These are phyloP conservation scores for Patella ulyssiponensis DNA, from an alignment of 2,888 invertebrate genomes.

Conservation along the genomic window DNA sequence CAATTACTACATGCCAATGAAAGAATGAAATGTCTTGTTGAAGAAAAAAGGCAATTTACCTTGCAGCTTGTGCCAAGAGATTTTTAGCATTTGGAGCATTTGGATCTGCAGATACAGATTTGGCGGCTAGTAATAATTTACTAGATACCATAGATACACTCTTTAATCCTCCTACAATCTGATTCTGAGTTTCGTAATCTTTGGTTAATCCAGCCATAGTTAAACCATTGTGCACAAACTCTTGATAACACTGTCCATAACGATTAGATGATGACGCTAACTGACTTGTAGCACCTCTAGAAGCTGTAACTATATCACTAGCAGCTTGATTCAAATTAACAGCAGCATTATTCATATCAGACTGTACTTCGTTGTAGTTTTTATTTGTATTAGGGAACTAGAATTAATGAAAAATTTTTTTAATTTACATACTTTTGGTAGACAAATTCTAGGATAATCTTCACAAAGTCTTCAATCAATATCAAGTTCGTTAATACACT, in stretches of 20 bases:
- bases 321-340: constrained; percentile 88
- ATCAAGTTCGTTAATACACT: not conserved
- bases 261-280: constrained; percentile 84
- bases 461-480: too few species aligned
- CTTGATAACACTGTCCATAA: constrained; percentile 82
- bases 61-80: constrained; percentile 87
- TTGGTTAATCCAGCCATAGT: constrained; percentile 70
- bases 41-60: constrained; percentile 61
- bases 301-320: constrained; percentile 85
- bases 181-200: constrained; percentile 82
- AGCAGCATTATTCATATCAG: constrained; percentile 88
- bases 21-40: too few species aligned
- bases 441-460: too few species aligned
- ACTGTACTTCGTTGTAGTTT: constrained; percentile 80
- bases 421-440: too few species aligned
- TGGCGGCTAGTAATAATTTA: constrained; percentile 88
- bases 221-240: constrained; percentile 78
- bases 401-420: constrained; percentile 56
- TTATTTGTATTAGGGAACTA: constrained; percentile 79
- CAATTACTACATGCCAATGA: too few species aligned
- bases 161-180: constrained; percentile 89
- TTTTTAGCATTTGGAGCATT: constrained; percentile 92
- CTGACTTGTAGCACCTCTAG: constrained; percentile 77
- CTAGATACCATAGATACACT: constrained; percentile 90
- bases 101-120: constrained; percentile 90